Conservation (phyloP, 2,888 invertebrate species). For the Diaphora mendica region DNA sequence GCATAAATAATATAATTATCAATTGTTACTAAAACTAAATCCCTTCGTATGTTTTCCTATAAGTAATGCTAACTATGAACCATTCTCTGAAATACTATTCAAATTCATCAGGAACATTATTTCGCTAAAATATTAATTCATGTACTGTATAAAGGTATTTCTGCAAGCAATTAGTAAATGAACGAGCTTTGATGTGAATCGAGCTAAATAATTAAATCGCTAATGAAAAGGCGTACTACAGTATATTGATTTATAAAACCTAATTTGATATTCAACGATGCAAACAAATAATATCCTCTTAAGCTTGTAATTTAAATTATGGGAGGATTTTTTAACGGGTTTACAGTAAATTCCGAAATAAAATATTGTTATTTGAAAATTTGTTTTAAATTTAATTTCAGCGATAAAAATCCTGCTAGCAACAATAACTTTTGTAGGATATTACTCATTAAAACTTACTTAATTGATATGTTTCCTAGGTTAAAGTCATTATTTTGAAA, state of each 20-base stretch:
- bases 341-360: not conserved
- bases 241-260: not conserved
- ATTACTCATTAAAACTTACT: not conserved
- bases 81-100: not conserved
- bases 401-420: not conserved
- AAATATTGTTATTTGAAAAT: not conserved
- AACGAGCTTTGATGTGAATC: constrained; percentile 4
- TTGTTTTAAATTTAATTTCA: not conserved
- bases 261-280: not conserved
- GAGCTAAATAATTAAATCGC: not conserved
- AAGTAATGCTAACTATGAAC: not conserved
- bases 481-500: too few relatives aligned
- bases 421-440: not conserved
- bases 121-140: not conserved
- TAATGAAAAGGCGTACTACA: not conserved
- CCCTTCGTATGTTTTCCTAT: too few relatives aligned
- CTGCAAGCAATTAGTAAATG: not conserved
- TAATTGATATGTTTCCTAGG: too few relatives aligned
- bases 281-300: not conserved
- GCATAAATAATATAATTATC: not conserved
- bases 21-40: not conserved
- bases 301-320: not conserved
- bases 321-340: not conserved
- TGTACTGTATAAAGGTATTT: not conserved
- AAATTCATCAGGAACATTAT: not conserved